Evolutionary conservation across 2,113 vertebrate species (phyloP), one percentile per base, ranked within the genome.

Genomic region (Neolamprologus toae): DNA sequence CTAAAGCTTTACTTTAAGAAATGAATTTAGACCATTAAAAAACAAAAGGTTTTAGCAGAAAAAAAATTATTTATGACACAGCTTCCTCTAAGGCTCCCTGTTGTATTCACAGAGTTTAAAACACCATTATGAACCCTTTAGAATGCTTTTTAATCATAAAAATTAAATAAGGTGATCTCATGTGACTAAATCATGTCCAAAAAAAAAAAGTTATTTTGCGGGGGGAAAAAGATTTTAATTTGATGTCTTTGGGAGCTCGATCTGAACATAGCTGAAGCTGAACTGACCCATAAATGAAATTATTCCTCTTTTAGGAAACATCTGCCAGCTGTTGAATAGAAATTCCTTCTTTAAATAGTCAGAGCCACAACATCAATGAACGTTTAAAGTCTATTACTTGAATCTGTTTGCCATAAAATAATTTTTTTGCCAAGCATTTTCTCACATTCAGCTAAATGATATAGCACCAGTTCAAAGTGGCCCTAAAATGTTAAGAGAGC

Each of bases 131-230:
- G 17, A 91, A 88, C 76, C 42, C 8, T 82, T 11, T 17, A 23
- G 88, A 83, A 87, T 82, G n/a, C 13, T 79, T 91, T 88, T 81
- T 63, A 91, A 88, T 86, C 33, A 23, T 13, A 51, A 89, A 85
- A 85, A 73, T 82, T 5, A 84, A 88, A 71, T 33, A 16, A 17
- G 6, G 31, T 79, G 76, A 82, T 83, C 78, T 66, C 7, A 2
- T 83, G 79, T 86, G 1, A 66, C 88, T 55, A 35, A 66, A 8
- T 37, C 17, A 66, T 37, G 61, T 66, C 31, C 19, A 1, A 63
- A 37, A 35, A 35, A 5, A 84, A 66, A 80, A 21, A 21, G 49
- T 7, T 57, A 47, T 81, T 35, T 49, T 16, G 16, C 5, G 9
- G 51, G 19, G 6, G 0, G 33, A 79, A 83, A 85, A 31, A 21